Evolutionary conservation across 2,888 invertebrate species (phyloP).

Genomic region (Apomyelois bistriatella): DNA sequence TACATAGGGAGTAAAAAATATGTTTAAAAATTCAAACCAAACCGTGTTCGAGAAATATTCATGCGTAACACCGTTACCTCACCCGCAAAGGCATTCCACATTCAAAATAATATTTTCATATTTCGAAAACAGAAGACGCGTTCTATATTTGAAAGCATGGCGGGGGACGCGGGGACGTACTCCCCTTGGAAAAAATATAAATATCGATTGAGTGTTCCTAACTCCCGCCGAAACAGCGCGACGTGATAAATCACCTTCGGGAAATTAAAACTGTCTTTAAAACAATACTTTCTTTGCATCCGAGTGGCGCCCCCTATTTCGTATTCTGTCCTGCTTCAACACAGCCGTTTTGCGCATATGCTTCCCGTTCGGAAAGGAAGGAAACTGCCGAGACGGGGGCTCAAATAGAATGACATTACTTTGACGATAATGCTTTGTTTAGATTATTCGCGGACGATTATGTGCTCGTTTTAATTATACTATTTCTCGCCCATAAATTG

Average conservation of each 20-base stretch:
- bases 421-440: slow-evolving; percentile 24
- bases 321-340: slow-evolving; percentile 26
- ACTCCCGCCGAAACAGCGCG: slow-evolving; percentile 45
- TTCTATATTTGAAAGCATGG: slow-evolving; percentile 72
- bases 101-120: slow-evolving; percentile 61
- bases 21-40: slow-evolving; percentile 23
- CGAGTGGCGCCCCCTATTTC: slow-evolving; percentile 39
- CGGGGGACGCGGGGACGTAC: slow-evolving; percentile 63
- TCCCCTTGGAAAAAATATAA: slow-evolving; percentile 55
- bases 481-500: not conserved
- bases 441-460: slow-evolving; percentile 25
- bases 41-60: slow-evolving; percentile 16
- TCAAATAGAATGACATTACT: slow-evolving; percentile 25
- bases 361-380: slow-evolving; percentile 19
- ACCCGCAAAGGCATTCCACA: slow-evolving; percentile 70
- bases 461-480: slow-evolving; percentile 16
- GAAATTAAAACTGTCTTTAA: slow-evolving; percentile 80
- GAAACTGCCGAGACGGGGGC: slow-evolving; percentile 19
- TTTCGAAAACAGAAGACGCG: slow-evolving; percentile 53
- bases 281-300: slow-evolving; percentile 72
- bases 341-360: slow-evolving; percentile 12
- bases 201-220: slow-evolving; percentile 47
- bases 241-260: slow-evolving; percentile 78
- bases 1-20: slow-evolving; percentile 15
- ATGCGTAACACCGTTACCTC: slow-evolving; percentile 40